Conservation (phyloP, 2,797 vertebrate species). For the Sibirionetta formosa region DNA sequence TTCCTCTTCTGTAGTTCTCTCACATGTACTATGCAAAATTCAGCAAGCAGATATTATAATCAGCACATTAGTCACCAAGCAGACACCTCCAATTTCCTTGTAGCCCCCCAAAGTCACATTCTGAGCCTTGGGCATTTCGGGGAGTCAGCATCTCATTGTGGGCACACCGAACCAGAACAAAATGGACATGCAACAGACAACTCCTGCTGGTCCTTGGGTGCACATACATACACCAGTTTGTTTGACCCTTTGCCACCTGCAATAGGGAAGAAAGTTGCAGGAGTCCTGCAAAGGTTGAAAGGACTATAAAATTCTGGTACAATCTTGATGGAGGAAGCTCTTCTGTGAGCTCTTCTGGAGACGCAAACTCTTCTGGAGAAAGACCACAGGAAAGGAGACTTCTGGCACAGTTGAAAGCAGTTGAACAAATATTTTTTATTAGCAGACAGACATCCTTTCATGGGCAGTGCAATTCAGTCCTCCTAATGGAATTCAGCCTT, state of each 20-base stretch:
- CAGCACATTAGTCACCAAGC: constrained; percentile 19
- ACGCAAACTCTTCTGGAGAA: not conserved
- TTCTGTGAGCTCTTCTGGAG: not conserved
- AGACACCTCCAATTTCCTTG: constrained; percentile 20
- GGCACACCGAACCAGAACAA: not conserved
- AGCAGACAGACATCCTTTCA: not conserved
- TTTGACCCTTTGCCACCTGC: not conserved
- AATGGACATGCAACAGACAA: not conserved
- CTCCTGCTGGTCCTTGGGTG: not conserved
- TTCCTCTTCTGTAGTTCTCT: constrained; percentile 26
- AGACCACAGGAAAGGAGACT: not conserved
- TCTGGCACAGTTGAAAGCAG: not conserved
- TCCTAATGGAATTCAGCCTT: not conserved
- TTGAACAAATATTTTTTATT: not conserved
- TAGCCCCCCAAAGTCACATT: constrained; percentile 12
- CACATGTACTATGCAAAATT: constrained; percentile 57
- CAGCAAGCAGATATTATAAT: constrained; percentile 42
- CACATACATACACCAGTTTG: fast-evolving
- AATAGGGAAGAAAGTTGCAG: not conserved
- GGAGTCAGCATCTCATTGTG: fast-evolving
- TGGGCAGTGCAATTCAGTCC: not conserved
- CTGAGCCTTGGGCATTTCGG: not conserved
- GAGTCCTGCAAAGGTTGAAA: not conserved
- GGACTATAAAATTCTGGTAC: not conserved
- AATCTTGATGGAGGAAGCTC: not conserved